Base-by-base conservation (phyloP, 2,113 vertebrate species). In the Vidua chalybeata region DNA sequence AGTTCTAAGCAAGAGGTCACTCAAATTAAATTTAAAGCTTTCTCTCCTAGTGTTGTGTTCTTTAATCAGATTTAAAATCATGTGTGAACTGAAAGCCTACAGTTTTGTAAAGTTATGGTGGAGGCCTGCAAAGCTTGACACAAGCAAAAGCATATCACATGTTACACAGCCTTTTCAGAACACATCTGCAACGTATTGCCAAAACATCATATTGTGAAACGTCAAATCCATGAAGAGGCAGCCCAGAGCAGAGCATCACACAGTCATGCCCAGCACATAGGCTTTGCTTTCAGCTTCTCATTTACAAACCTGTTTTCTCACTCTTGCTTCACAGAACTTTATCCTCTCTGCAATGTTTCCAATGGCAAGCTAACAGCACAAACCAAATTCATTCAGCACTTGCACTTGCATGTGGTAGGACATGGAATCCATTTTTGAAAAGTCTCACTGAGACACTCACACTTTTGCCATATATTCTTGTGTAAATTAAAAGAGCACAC, bases 1-100 rank as follows among this genome's bases (percentile, higher is more conserved):
- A 93, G 86, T 89, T 91, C 13, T 54, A 92, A 96, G 71, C 4
- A 87, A 94, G 54, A 95, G 94, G 49, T 84, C 41, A 68, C 30
- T 90, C 30, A 87, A 84, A 96, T 43, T 64, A 91, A 84, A 90
- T 90, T 49, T 85, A 69, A 91, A 94, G 37, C 74, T 84, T 91
- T 66, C 19, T 71, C 19, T 76, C n/a, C 67, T 54, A 62, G 20
- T 90, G 35, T 84, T 95, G n/a, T 90, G 43, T 81, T 93, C 20
- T 96, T 94, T 94, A 94, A 87, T 74, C 59, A 93, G 77, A 71
- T 96, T 82, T 94, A 63, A 97, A 94, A 71, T 54, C 64, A 33
- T 33, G 66, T 63, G 28, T 56, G 73, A 75, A 55, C 55, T 55
- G 63, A 80, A 89, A 79, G 39, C 46, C 37, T 93, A 41, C 13